Evolutionary conservation across 1,140 invertebrate species (phyloP), one percentile per base, ranked within the genome.

Genomic region (Acromyrmex heyeri): DNA sequence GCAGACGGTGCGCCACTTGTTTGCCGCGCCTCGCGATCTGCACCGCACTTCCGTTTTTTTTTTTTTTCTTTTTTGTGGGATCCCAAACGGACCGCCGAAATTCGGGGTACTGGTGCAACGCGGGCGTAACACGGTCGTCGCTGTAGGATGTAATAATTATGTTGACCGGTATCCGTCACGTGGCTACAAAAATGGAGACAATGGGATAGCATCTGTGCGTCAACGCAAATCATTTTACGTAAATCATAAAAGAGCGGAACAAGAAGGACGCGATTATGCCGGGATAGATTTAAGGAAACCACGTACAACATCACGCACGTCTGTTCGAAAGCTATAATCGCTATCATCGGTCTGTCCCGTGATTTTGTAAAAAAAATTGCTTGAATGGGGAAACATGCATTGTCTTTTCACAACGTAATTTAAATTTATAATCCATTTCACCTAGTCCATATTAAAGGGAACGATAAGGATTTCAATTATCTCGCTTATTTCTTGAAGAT

Each of bases 1-100:
- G 72, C 86, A 82, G 44, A 18, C 21, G 65, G 24, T 38, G 64
- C 76, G 48, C 50, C 86, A 90, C 64, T 90, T 72, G 67, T 21
- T 72, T n/a, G 70, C 53, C 48, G 88, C 65, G 87, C 72, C 65
- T 24, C 27, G 76, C n/a, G 16, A 78, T 44, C 16, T 59, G 10
- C 53, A 75, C 55, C 79, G 79, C n/a, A 75, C 69, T 83, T 83
- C 79, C 79, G 69, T 70, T 21, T 59, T 67, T 70, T 59, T 67
- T 69, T 70, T 59, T 67, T 61, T 73, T 83, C 57, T 70, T 59
- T 67, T 69, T 21, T 24, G 16, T 21, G 55, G 7, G 24, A 18
- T 10, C 48, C 55, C 79, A 30, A 44, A 48, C 24, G 21, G 38
- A 48, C 18, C 10, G 55, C 24, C 10, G 55, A 83, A 73, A 62